These are phyloP conservation scores for Rhadina sibilatrix DNA, from an alignment of 2,113 vertebrate genomes.

Conservation along the genomic window DNA sequence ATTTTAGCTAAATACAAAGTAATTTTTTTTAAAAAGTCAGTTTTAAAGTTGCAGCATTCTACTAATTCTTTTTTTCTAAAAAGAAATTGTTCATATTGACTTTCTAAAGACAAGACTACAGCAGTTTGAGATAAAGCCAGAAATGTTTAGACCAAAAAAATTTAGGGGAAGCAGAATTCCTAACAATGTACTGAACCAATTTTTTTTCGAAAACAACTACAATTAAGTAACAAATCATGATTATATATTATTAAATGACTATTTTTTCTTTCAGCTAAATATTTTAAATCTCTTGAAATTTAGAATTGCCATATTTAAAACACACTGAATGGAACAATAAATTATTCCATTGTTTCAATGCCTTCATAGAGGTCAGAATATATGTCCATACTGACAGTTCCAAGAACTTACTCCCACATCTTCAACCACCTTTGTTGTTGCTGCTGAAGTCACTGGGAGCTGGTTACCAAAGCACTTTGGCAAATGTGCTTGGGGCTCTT, in stretches of 20 bases:
- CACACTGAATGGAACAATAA: background rate
- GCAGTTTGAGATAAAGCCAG: background rate
- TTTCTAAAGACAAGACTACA: background rate
- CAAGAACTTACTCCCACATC: background rate
- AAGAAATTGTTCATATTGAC: background rate
- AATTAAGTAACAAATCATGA: background rate
- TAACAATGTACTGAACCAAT: background rate
- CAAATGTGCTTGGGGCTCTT: background rate
- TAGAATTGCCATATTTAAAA: background rate
- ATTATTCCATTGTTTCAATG: background rate
- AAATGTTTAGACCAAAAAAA: background rate
- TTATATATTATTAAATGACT: background rate
- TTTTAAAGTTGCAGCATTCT: background rate
- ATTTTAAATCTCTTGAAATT: background rate
- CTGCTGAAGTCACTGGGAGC: background rate
- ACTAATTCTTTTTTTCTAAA: background rate
- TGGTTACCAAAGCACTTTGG: background rate
- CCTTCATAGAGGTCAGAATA: background rate
- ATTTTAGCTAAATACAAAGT: background rate
- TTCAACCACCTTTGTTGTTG: background rate
- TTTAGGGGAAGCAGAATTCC: background rate
- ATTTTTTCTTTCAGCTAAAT: background rate
- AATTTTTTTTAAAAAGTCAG: fast-evolving
- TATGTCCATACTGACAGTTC: background rate
- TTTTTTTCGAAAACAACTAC: background rate